Base-by-base conservation (phyloP, 1,140 invertebrate species). In the Diuraphis noxia region DNA sequence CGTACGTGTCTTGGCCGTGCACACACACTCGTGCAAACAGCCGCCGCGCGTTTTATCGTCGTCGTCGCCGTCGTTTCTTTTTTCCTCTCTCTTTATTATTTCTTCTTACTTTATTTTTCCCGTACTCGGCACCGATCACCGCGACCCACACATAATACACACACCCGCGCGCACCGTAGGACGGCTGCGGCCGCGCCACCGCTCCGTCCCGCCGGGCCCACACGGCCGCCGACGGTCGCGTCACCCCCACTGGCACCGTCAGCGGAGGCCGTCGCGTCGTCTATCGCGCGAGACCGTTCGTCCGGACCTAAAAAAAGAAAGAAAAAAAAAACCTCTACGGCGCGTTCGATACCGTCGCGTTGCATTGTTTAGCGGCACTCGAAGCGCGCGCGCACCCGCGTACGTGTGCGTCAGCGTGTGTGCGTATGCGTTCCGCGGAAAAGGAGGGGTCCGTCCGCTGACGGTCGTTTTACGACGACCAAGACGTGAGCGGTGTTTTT, bases 61-160 rank as follows among this genome's bases (percentile, higher is more conserved):
- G 40, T 84, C 43, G 84, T 86, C 30, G 41, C 52, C 46, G 46
- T 49, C 46, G 46, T 49, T 23, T 49, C 21, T 72, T 86, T 21
- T 49, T 52, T 23, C 49, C 38, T 86, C 23, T 85, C 36, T 86
- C 46, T 41, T 49, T 86, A 23, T 49, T 49, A 10, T 86, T 49
- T 49, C n/a, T 86, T 86, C 41, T 85, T 40, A 38, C 23, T 40
- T 82, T 82, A 82, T 86, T 52, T 52, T 52, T 49, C 46, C 85
- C 85, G 85, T 86, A 86, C 85, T 86, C 85, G 85, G 85, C 85
- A 86, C 85, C 85, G 85, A 86, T 46, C 85, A 86, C 34, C 85
- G 85, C 85, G 85, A 86, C 85, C 85, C 85, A 52, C 85, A 86
- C 85, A 17, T 21, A 25, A 36, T 43, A 36, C 43, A 34, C 30